Conservation (phyloP, 1,140 invertebrate species). For the Heterodera schachtii region DNA sequence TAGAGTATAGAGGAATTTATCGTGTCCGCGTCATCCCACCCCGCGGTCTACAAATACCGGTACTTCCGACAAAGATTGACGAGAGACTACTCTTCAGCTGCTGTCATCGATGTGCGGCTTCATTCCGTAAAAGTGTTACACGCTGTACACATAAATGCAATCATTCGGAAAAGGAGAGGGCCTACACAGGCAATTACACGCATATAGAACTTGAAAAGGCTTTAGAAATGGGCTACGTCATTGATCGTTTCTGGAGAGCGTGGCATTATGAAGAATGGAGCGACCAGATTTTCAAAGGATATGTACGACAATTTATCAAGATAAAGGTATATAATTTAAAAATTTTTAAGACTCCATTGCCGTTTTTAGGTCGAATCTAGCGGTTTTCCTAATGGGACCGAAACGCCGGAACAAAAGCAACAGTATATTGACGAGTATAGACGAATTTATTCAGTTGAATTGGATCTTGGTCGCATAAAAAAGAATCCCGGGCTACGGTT, state of each 20-base stretch:
- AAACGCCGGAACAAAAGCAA: slow-evolving; percentile 23
- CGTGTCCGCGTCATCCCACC: slow-evolving; percentile 26
- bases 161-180: slow-evolving; percentile 17
- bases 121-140: slow-evolving; percentile 1
- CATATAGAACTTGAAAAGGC: slow-evolving; percentile 20
- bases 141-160: neutral
- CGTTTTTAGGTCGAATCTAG: slow-evolving; percentile 22
- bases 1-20: slow-evolving; percentile 23
- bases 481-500: slow-evolving; percentile 18
- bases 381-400: slow-evolving; percentile 24
- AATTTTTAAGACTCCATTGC: neutral
- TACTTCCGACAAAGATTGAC: slow-evolving; percentile 16
- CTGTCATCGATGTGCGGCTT: neutral
- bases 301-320: slow-evolving; percentile 17
- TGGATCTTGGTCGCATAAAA: neutral
- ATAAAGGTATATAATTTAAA: slow-evolving; percentile 4
- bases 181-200: neutral
- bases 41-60: neutral
- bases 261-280: slow-evolving; percentile 26
- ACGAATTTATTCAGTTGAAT: neutral
- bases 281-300: slow-evolving; percentile 21
- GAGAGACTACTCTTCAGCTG: slow-evolving; percentile 15
- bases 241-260: slow-evolving; percentile 1
- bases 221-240: neutral
- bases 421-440: slow-evolving; percentile 15